Conservation (phyloP, 2,797 vertebrate species). For the Sitta carolinensis region DNA sequence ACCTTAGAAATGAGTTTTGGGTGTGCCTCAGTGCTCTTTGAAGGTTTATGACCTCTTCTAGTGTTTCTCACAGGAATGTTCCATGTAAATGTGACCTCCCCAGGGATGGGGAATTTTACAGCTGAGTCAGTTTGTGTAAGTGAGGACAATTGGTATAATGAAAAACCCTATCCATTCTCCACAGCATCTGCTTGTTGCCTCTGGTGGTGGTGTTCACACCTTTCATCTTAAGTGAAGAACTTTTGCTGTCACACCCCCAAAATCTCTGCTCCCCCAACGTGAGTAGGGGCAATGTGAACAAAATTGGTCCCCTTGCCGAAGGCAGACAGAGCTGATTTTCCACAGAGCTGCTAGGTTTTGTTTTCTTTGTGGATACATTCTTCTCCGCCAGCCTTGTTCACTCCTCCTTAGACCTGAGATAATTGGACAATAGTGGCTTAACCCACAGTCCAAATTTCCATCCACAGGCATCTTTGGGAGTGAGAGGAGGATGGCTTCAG, state of each 20-base stretch:
- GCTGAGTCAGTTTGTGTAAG: too few relatives aligned
- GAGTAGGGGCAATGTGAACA: not conserved
- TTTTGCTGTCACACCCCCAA: not conserved
- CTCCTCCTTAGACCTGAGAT: not conserved
- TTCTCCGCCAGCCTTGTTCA: not conserved
- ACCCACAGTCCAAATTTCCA: not conserved
- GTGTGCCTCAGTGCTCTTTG: not conserved
- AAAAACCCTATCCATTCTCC: not conserved
- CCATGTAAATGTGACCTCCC: accelerated
- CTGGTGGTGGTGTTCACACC: not conserved
- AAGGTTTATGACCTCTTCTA: not conserved
- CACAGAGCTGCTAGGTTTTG: not conserved
- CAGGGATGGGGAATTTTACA: not conserved
- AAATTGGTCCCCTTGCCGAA: accelerated
- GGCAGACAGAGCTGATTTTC: not conserved
- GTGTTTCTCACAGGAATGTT: too few relatives aligned
- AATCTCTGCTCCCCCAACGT: not conserved
- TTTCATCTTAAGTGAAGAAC: accelerated
- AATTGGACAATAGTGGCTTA: not conserved
- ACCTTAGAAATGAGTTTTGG: not conserved
- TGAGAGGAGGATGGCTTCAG: not conserved
- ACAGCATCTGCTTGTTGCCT: not conserved
- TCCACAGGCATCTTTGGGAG: too few relatives aligned
- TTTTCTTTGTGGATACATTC: not conserved
- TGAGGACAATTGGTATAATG: not conserved